Conservation (phyloP, 2,113 vertebrate genomes). For the Notechis scutatus region DNA sequence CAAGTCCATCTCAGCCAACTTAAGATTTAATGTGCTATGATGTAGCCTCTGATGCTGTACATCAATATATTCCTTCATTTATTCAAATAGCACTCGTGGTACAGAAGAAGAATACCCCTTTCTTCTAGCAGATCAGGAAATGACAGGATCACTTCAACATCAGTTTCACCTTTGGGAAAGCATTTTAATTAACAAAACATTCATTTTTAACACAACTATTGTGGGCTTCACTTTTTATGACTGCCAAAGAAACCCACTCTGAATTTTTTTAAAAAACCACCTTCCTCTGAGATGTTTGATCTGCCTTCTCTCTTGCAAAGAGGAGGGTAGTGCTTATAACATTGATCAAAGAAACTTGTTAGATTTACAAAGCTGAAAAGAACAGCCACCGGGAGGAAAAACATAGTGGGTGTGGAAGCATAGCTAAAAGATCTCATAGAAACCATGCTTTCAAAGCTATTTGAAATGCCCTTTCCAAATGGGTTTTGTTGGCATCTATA, state of each 20-base stretch:
- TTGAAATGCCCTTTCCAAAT: background rate
- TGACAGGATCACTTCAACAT: background rate
- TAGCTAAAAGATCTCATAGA: background rate
- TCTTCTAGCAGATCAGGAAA: background rate
- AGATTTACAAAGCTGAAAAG: background rate
- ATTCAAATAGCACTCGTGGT: background rate
- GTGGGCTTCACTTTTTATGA: background rate
- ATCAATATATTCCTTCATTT: background rate
- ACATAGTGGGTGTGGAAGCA: background rate
- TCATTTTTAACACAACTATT: background rate
- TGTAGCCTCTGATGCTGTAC: background rate
- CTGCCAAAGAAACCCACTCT: background rate
- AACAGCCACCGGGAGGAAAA: background rate
- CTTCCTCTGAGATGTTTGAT: background rate
- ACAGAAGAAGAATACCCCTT: background rate
- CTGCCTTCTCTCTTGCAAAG: background rate
- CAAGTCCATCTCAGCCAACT: background rate
- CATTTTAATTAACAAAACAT: background rate
- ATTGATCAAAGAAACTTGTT: background rate
- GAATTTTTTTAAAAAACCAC: background rate
- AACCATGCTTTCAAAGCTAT: background rate
- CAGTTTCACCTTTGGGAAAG: background rate
- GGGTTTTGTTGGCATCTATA: background rate
- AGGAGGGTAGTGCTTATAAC: background rate
- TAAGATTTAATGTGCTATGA: background rate